A percentile compares a stretch with the other conserved stretches of the same genome.
These are phyloP conservation scores for Anoura caudifer DNA, from an alignment of 2,113 vertebrate genomes.

Conservation along the genomic window DNA sequence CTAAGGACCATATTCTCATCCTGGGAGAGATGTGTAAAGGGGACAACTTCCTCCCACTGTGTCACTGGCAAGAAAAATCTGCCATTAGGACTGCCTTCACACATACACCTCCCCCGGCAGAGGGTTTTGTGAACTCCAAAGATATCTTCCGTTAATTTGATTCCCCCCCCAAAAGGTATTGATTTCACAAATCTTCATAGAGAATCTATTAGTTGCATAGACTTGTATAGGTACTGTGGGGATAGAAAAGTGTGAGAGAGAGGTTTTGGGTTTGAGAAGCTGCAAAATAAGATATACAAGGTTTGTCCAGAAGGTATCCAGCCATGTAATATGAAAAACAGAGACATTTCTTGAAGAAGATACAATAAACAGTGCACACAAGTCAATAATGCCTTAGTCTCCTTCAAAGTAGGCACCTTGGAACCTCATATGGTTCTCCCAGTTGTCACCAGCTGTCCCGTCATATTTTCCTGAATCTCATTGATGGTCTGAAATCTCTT, in stretches of 20 bases:
- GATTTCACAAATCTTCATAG: constrained; percentile 9
- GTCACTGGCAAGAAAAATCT: not conserved
- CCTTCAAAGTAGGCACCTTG: no score
- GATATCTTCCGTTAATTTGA: not conserved
- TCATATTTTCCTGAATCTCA: no score
- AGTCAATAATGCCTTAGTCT: no score
- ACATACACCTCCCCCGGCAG: not conserved
- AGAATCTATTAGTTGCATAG: not conserved
- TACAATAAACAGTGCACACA: no score
- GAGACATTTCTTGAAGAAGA: no score
- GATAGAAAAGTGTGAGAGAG: not conserved
- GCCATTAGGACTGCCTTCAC: not conserved
- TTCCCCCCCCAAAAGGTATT: not conserved
- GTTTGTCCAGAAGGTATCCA: no score
- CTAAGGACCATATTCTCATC: not conserved
- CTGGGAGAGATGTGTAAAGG: not conserved
- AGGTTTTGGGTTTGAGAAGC: constrained; percentile 3
- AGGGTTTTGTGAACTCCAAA: not conserved
- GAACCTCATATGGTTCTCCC: no score
- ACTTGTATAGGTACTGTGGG: not conserved
- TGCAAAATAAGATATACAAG: not conserved
- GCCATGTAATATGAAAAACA: no score
- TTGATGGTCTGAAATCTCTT: no score
- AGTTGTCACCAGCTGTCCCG: no score
- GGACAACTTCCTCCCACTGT: not conserved